A percentile compares a stretch with the other conserved stretches of the same genome.
Evolutionary conservation across 2,113 vertebrate species (phyloP).

Genomic region (Cinclus cinclus): DNA sequence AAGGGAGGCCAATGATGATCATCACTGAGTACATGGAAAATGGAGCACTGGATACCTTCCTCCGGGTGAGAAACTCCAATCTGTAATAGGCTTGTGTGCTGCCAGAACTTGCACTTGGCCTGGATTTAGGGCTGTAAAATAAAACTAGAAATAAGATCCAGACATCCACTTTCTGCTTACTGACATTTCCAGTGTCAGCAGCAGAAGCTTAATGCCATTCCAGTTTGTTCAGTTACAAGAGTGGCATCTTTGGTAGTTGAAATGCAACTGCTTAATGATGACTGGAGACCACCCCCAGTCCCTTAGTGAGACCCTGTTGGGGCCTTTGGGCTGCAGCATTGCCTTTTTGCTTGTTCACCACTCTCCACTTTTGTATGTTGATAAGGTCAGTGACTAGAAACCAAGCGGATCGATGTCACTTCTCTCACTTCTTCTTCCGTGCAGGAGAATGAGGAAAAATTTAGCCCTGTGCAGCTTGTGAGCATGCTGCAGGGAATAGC

Average conservation of each 20-base stretch:
- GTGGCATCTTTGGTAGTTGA: neutral
- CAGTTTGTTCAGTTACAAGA: neutral
- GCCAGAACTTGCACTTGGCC: neutral
- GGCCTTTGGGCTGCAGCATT: neutral
- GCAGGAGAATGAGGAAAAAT: conserved; percentile 77
- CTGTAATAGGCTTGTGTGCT: neutral
- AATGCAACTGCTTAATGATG: neutral
- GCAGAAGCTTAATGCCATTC: neutral
- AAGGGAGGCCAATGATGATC: conserved; percentile 89
- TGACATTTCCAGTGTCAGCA: neutral
- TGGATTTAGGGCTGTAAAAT: neutral
- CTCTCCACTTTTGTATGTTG: neutral
- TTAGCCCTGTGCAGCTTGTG: conserved; percentile 75
- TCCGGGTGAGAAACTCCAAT: conserved; percentile 80
- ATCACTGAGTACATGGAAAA: conserved; percentile 98
- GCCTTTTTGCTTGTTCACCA: neutral
- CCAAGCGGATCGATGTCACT: neutral
- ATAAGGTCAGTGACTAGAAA: neutral
- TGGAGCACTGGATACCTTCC: conserved; percentile 91
- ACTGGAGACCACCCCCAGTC: neutral
- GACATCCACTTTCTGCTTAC: neutral
- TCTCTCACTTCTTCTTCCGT: neutral
- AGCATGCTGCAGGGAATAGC: conserved; percentile 81
- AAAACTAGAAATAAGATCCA: neutral
- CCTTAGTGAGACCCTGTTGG: neutral